Percentiles rank a stretch among this genome's conserved stretches.
These are phyloP conservation scores for Onychorhynchus coronatus DNA, from an alignment of 2,113 vertebrate genomes.

Conservation along the genomic window DNA sequence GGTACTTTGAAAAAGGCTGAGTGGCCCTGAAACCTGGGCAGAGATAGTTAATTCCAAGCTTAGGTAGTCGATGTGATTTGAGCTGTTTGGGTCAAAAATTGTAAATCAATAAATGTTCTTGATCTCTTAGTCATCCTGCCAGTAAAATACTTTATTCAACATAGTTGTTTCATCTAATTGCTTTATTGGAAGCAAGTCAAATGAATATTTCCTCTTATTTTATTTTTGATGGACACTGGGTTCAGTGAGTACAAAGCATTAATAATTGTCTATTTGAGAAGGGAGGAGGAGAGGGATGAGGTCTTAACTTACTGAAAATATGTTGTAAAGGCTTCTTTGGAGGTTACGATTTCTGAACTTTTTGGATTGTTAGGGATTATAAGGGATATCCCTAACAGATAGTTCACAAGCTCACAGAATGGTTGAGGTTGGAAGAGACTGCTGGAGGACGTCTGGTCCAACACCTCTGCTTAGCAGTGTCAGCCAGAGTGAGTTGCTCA, in stretches of 20 bases:
- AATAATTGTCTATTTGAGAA: neutral
- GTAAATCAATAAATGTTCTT: slow-evolving; percentile 43
- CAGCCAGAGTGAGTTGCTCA: neutral
- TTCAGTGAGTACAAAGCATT: neutral
- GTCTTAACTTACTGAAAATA: neutral
- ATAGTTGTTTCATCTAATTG: slow-evolving; percentile 58
- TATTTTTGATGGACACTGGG: neutral
- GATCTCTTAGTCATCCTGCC: slow-evolving; percentile 49
- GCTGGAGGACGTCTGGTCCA: neutral
- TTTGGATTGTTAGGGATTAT: neutral
- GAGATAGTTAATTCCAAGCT: neutral
- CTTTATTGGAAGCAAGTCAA: slow-evolving; percentile 62
- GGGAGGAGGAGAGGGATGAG: neutral
- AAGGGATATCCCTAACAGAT: neutral
- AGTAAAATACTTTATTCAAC: slow-evolving; percentile 44
- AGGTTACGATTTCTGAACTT: neutral
- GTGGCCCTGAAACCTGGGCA: neutral
- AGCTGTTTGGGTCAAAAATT: neutral
- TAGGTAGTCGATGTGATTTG: neutral
- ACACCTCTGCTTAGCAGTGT: neutral
- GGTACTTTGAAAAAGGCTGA: neutral
- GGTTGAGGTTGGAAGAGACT: neutral
- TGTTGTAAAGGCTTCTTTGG: neutral
- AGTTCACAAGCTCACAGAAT: neutral
- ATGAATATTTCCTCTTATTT: slow-evolving; percentile 14